phyloP scores from a whole-genome alignment of 2,797 vertebrate species.

The Acrossocheilus wenchowensis region DNA sequence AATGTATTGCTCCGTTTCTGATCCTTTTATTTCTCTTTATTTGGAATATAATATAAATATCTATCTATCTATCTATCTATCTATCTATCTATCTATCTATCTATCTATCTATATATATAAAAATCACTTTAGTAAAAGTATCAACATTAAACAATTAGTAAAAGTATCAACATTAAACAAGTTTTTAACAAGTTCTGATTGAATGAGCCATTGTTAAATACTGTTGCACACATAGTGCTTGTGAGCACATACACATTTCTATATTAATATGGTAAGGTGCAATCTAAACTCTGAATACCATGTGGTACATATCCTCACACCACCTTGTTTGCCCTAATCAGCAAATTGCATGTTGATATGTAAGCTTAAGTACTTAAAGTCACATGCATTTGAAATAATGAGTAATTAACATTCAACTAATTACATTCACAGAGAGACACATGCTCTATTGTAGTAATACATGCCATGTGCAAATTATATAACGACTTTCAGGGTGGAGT shows the following conservation, averaged over 20 bases:
- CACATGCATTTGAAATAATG: constrained; percentile 26
- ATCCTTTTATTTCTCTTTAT: too few relatives aligned
- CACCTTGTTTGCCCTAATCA: neutral
- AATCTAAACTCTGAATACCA: neutral
- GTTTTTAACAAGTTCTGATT: neutral
- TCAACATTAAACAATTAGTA: too few relatives aligned
- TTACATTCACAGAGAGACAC: constrained; percentile 19
- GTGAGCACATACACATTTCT: neutral
- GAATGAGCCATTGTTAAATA: neutral
- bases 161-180: neutral
- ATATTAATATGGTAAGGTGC: neutral
- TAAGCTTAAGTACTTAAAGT: constrained; percentile 9
- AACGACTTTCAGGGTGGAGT: neutral
- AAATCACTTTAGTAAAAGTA: too few relatives aligned
- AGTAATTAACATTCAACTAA: constrained; percentile 20
- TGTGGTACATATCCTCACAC: neutral
- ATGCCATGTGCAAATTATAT: neutral
- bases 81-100: too few relatives aligned
- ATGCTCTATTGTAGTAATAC: neutral
- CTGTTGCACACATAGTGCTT: neutral
- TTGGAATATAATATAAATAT: too few relatives aligned
- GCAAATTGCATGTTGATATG: constrained; percentile 21
- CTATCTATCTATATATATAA: too few relatives aligned
- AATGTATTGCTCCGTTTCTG: too few relatives aligned
- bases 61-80: too few relatives aligned